Percentiles rank a stretch among this genome's conserved stretches.
Evolutionary conservation across 2,113 vertebrate genomes (phyloP).

Genomic region (Periophthalmus modestus): DNA sequence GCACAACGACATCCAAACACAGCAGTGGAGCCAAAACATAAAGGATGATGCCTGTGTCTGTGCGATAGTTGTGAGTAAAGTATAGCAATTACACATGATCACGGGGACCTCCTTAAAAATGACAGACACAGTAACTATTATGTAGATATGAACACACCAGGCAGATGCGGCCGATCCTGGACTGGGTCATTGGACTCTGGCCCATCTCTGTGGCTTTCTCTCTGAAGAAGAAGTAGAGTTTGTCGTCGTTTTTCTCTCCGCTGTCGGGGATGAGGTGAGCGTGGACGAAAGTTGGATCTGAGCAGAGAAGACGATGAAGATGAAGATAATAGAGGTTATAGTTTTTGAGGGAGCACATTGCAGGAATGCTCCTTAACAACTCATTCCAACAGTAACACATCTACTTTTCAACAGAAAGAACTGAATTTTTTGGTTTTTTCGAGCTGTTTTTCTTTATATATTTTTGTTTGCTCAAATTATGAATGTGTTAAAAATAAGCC

Average conservation of each 20-base stretch:
- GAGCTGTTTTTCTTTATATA: too few relatives aligned
- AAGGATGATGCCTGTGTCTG: conserved; percentile 13
- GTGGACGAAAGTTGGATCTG: conserved; percentile 94
- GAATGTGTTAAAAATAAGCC: too few relatives aligned
- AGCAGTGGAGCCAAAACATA: conserved; percentile 25
- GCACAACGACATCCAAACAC: conserved; percentile 21
- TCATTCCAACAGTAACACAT: too few relatives aligned
- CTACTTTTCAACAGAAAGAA: too few relatives aligned
- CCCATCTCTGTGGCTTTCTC: conserved; percentile 92
- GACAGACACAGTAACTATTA: conserved; percentile 31
- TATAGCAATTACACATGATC: conserved; percentile 40
- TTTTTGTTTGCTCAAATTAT: too few relatives aligned
- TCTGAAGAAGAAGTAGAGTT: conserved; percentile 99
- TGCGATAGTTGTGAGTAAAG: conserved; percentile 17
- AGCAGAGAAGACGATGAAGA: conserved; percentile 22
- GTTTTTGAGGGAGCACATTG: conserved; percentile 1
- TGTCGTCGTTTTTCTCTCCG: conserved; percentile 93
- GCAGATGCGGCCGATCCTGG: conserved; percentile 96
- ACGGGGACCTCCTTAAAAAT: conserved; percentile 25
- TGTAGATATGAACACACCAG: conserved; percentile 76
- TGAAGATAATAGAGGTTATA: too few relatives aligned
- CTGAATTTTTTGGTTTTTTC: too few relatives aligned
- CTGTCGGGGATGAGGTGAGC: conserved; percentile 98
- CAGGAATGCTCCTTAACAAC: neutral
- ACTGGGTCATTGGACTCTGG: conserved; percentile 91